Percentiles rank a stretch among this genome's conserved stretches.
Evolutionary conservation across 2,113 vertebrate species (phyloP).

Genomic region (Barbus barbus): DNA sequence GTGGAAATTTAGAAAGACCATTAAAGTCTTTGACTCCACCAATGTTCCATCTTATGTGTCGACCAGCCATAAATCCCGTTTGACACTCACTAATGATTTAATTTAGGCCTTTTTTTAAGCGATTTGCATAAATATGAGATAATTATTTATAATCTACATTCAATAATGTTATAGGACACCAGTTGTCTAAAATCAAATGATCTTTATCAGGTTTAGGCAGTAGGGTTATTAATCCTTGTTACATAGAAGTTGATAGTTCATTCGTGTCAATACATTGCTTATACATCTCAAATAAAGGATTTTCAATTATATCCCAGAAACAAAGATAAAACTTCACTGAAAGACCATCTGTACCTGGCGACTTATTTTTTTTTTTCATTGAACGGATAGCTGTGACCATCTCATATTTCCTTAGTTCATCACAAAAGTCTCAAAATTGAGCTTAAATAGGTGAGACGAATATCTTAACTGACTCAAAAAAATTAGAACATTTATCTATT

Average conservation of each 20-base stretch:
- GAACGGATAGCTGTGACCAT: neutral
- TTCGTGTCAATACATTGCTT: neutral
- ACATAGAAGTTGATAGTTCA: neutral
- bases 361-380: neutral
- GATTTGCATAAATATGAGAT: too few relatives aligned
- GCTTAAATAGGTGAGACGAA: neutral
- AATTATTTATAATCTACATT: too few relatives aligned
- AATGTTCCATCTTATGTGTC: too few relatives aligned
- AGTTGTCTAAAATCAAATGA: neutral
- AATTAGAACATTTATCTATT: too few relatives aligned
- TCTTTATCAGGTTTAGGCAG: neutral
- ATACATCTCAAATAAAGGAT: neutral
- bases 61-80: too few relatives aligned
- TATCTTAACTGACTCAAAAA: neutral
- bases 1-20: too few relatives aligned
- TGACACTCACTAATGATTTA: too few relatives aligned
- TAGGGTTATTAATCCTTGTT: neutral
- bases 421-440: neutral
- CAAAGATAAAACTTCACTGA: neutral
- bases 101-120: too few relatives aligned
- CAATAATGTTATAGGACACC: neutral
- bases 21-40: too few relatives aligned
- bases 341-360: neutral
- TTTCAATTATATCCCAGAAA: neutral
- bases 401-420: neutral